Conservation (phyloP, 2,888 invertebrate species). For the Clistopyga incitator region DNA sequence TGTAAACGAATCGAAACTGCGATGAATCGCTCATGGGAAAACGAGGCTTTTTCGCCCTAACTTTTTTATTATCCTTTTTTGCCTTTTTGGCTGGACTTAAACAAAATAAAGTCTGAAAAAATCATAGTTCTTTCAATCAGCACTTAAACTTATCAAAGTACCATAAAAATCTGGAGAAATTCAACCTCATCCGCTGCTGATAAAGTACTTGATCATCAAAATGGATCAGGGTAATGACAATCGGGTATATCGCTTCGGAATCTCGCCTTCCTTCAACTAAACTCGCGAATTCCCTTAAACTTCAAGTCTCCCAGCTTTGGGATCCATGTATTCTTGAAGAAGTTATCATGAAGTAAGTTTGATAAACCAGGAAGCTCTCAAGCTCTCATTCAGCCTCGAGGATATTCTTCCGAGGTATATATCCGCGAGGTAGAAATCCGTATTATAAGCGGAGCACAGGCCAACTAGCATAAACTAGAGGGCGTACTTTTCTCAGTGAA, state of each 20-base stretch:
- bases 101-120: no score
- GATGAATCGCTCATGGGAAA: no score
- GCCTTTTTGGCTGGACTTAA: no score
- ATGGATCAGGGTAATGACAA: background rate
- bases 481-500: slow-evolving; percentile 21
- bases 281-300: slow-evolving; percentile 19
- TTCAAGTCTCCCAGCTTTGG: slow-evolving; percentile 4
- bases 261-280: slow-evolving; percentile 6
- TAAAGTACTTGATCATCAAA: background rate
- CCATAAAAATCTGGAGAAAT: no score
- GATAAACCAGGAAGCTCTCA: slow-evolving; percentile 36
- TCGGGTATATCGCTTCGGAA: background rate
- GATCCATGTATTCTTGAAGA: background rate
- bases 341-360: slow-evolving; percentile 36
- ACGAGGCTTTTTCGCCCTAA: no score
- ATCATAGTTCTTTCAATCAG: no score
- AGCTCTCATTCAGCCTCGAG: slow-evolving; percentile 36
- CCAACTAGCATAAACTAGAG: slow-evolving; percentile 11
- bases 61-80: no score
- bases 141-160: no score
- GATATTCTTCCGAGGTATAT: slow-evolving; percentile 33
- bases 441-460: slow-evolving; percentile 30
- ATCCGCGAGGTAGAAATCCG: slow-evolving; percentile 21
- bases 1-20: no score
- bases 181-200: no score